Evolutionary conservation across 2,888 invertebrate genomes (phyloP).

Genomic region (Lycia hirtaria): DNA sequence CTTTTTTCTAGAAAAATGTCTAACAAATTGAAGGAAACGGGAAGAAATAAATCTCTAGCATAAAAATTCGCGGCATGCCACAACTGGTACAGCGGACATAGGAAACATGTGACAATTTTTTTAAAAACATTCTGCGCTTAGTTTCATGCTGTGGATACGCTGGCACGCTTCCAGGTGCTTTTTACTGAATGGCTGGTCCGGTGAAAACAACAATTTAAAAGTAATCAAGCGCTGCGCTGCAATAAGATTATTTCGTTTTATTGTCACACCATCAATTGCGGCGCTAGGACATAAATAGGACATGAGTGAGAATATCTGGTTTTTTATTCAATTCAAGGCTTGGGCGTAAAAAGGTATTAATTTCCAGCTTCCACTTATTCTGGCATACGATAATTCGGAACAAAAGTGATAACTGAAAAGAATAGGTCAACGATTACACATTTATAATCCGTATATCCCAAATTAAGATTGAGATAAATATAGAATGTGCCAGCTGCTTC

Average conservation of each 20-base stretch:
- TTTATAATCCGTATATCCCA: too few relatives aligned
- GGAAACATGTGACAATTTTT: constrained; percentile 30
- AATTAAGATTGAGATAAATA: too few relatives aligned
- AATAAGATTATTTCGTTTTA: constrained; percentile 39
- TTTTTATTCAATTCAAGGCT: too few relatives aligned
- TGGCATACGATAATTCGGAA: too few relatives aligned
- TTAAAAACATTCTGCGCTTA: constrained; percentile 21
- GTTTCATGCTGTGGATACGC: constrained; percentile 17
- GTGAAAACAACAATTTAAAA: constrained; percentile 18
- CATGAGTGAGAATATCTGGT: neutral
- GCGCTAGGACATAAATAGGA: neutral
- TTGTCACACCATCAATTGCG: constrained; percentile 19
- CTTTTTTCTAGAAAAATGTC: constrained; percentile 23
- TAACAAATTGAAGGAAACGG: constrained; percentile 32
- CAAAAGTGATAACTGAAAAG: too few relatives aligned
- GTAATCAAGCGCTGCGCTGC: constrained; percentile 10
- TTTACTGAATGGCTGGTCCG: constrained; percentile 24
- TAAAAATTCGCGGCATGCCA: constrained; percentile 27
- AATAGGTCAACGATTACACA: too few relatives aligned
- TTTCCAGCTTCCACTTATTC: too few relatives aligned
- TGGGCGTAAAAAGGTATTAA: too few relatives aligned
- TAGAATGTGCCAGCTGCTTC: too few relatives aligned
- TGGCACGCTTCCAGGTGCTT: constrained; percentile 26
- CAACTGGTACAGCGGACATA: constrained; percentile 33
- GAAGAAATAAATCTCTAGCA: constrained; percentile 30